Evolutionary conservation across 2,113 vertebrate genomes (phyloP), one percentile per base, ranked within the genome.

Genomic region (Urocolius indicus): DNA sequence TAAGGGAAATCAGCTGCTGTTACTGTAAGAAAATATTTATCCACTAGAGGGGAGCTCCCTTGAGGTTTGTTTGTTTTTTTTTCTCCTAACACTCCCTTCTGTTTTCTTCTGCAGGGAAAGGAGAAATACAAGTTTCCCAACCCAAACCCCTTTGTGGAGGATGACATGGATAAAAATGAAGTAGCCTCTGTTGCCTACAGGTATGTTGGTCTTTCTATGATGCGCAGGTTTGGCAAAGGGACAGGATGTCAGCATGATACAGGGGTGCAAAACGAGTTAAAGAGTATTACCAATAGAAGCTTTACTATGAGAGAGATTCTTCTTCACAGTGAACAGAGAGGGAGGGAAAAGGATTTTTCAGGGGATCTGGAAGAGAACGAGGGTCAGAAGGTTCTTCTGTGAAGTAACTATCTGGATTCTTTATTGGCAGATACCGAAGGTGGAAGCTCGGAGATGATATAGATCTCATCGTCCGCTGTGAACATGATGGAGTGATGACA

Each of bases 361-460:
- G 46, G 46, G 32, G 17, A 51, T 79, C 51, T 57, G 45, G 30
- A 48, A 52, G 54, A 66, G 38, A 76, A 6, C 9, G 22, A 57
- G 49, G 52, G 26, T 51, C 45, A 57, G 41, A 59, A 41, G 38
- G 38, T 41, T 41, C 38, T 41, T 41, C 38, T 41, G 38, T 41
- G 38, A 41, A 57, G 32, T 84, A 82, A 96, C 49, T 22, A 4
- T 1, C 3, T n/a, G 52, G 4, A 5, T 67, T 73, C 34, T 54
- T 75, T 26, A 12, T 65, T 89, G 48, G 4, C 94, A 99, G 99
- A 69, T 99, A 99, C 94, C 99, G 99, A 69, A 98, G 99, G 92
- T 99, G 99, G 99, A 99, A 99, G 96, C 98, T 99, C 13, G 99
- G 99, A 13, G 99, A 99, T 1, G 99, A 99, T 92, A 99, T 99